Conservation (phyloP, 2,797 vertebrate genomes). For the Gallirallus australis region DNA sequence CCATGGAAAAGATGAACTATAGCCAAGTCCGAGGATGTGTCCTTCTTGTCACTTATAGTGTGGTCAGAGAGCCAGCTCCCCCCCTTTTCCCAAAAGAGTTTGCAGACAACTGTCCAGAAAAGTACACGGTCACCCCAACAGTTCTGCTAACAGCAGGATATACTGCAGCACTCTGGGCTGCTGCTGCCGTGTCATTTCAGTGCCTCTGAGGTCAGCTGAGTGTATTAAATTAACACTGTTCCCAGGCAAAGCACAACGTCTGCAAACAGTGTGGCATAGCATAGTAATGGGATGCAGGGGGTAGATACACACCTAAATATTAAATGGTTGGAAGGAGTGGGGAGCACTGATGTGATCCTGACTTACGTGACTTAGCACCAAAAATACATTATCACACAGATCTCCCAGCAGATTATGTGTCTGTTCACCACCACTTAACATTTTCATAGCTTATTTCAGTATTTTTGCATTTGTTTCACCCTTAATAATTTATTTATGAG, state of each 20-base stretch:
- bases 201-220: background rate
- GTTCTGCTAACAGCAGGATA: background rate
- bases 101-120: background rate
- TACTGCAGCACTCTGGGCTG: background rate
- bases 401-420: background rate
- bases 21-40: background rate
- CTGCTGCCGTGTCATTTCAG: constrained; percentile 17
- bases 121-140: background rate
- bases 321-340: background rate
- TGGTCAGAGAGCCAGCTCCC: background rate
- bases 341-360: background rate
- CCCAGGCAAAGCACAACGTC: constrained; percentile 33
- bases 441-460: constrained; percentile 55
- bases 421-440: constrained; percentile 19
- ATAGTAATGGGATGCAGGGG: background rate
- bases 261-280: background rate
- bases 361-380: background rate
- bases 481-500: constrained; percentile 79
- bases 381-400: background rate
- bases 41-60: background rate
- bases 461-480: constrained; percentile 65
- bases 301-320: background rate
- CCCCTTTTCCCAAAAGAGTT: background rate
- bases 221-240: constrained; percentile 22
- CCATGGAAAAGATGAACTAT: background rate